These are phyloP conservation scores for Ornithorhynchus anatinus DNA, from an alignment of 2,113 vertebrate species.

Conservation along the genomic window DNA sequence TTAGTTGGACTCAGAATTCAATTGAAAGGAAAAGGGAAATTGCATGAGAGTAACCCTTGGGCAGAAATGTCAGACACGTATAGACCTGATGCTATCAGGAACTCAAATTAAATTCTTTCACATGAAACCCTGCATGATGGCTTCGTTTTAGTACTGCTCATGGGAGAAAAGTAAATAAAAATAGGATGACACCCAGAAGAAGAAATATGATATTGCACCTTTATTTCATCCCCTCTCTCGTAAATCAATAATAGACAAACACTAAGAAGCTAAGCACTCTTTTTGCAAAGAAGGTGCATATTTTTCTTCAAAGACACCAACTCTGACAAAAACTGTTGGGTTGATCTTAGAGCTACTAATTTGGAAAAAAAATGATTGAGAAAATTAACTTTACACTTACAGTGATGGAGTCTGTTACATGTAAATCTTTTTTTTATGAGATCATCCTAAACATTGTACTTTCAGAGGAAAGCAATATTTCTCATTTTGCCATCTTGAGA, in stretches of 20 bases:
- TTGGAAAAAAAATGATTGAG: constrained; percentile 10
- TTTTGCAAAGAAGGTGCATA: background rate
- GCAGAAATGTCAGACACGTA: background rate
- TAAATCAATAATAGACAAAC: background rate
- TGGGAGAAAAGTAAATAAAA: background rate
- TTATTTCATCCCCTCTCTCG: background rate
- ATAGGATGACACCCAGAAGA: background rate
- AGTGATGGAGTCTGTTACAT: constrained; percentile 2
- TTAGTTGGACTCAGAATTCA: background rate
- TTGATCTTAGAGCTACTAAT: background rate
- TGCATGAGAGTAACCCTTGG: background rate
- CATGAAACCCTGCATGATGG: background rate
- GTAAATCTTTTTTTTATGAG: background rate
- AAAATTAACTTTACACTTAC: constrained; percentile 22
- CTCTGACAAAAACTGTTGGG: background rate
- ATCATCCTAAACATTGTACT: constrained; percentile 10
- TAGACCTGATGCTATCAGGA: background rate
- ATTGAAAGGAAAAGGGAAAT: background rate
- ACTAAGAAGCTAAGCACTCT: background rate
- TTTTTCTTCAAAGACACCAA: background rate
- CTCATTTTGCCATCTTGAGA: background rate
- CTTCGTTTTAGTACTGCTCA: background rate
- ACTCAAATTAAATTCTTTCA: constrained; percentile 8
- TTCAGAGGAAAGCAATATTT: background rate
- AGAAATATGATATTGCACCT: background rate